phyloP scores from a whole-genome alignment of 2,888 invertebrate species.

The Eilema caniola region DNA sequence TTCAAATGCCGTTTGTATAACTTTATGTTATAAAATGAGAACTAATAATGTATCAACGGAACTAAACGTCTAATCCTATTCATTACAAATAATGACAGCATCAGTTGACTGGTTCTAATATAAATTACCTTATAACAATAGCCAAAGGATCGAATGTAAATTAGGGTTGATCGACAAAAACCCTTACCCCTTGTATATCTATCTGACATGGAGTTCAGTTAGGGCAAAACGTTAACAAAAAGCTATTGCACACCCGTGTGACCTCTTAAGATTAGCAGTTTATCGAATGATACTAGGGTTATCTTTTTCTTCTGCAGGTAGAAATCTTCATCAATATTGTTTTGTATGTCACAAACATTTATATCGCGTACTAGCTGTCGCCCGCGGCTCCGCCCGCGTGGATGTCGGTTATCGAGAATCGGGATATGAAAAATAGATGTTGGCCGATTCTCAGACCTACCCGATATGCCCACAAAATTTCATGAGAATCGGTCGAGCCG shows the following conservation, averaged over 20 bases:
- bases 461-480: too few species aligned
- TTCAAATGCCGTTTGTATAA: background rate
- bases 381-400: too few species aligned
- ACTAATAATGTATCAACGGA: background rate
- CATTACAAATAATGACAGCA: background rate
- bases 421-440: too few species aligned
- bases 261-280: background rate
- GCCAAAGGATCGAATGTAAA: background rate
- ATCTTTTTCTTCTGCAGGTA: too few species aligned
- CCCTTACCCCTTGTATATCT: background rate
- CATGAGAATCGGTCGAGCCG: too few species aligned
- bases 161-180: conserved; percentile 3
- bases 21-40: background rate
- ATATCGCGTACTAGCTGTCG: too few species aligned
- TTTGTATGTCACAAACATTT: too few species aligned
- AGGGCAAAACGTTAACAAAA: background rate
- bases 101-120: background rate
- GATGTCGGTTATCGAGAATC: too few species aligned
- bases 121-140: background rate
- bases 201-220: background rate
- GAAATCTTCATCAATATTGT: too few species aligned
- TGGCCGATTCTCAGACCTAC: too few species aligned
- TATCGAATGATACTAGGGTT: background rate
- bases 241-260: background rate
- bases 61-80: background rate